These are phyloP conservation scores for Epinotia ramella DNA, from an alignment of 2,888 invertebrate genomes.

Conservation along the genomic window DNA sequence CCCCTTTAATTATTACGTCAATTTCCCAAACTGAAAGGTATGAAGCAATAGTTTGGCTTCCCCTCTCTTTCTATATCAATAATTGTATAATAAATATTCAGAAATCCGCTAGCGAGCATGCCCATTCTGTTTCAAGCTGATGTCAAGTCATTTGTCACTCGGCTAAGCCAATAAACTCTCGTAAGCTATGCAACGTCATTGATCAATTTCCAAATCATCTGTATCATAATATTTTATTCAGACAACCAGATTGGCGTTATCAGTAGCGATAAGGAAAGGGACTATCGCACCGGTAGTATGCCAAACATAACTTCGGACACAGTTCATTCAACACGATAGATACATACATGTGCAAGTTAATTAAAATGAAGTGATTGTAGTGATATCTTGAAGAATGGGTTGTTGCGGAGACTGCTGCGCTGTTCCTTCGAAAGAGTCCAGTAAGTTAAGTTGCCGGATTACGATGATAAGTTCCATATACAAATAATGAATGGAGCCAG, in stretches of 20 bases:
- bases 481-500: too few species aligned
- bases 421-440: constrained; percentile 68
- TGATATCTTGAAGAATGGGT: constrained; percentile 60
- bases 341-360: not conserved
- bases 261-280: constrained; percentile 32
- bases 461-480: not conserved
- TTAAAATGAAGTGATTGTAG: constrained; percentile 16
- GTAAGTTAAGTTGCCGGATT: constrained; percentile 65
- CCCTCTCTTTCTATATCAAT: too few species aligned
- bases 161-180: constrained; percentile 27
- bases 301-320: constrained; percentile 13
- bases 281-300: constrained; percentile 26
- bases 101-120: too few species aligned
- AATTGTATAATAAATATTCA: too few species aligned
- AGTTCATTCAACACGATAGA: constrained; percentile 5
- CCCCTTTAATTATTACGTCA: too few species aligned
- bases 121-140: too few species aligned
- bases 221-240: constrained; percentile 2
- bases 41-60: too few species aligned
- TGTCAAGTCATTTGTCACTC: constrained; percentile 8
- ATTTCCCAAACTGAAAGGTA: too few species aligned
- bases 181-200: constrained; percentile 29
- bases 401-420: constrained; percentile 70
- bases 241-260: constrained; percentile 29
- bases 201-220: constrained; percentile 8